Conservation (phyloP, 2,888 invertebrate genomes). For the Nemotelus pantherinus region DNA sequence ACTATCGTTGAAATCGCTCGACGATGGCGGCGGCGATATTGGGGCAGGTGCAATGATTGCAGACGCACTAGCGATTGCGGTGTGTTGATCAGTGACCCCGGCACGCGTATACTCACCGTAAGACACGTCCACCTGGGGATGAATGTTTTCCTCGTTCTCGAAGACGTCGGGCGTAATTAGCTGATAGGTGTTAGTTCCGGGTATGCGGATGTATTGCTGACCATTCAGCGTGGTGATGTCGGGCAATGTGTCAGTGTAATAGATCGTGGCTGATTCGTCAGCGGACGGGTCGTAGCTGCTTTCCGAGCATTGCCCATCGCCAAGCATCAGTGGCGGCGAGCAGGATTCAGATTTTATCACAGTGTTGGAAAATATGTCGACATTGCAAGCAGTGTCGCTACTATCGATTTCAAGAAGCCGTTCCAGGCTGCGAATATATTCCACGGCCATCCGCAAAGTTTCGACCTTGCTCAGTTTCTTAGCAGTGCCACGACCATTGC, state of each 20-base stretch:
- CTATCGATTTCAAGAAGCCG: conserved; percentile 76
- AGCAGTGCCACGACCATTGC: conserved; percentile 70
- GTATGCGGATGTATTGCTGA: conserved; percentile 71
- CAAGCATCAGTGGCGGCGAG: conserved; percentile 33
- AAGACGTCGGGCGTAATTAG: conserved; percentile 70
- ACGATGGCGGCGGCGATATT: conserved; percentile 44
- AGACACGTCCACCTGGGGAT: conserved; percentile 57
- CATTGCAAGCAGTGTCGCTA: not conserved
- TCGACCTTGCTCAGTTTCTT: conserved; percentile 90
- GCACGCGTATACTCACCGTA: conserved; percentile 45
- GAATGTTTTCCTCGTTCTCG: conserved; percentile 72
- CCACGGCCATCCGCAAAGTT: conserved; percentile 88
- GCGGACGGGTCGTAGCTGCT: conserved; percentile 46
- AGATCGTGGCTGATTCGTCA: conserved; percentile 46
- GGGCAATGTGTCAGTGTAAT: conserved; percentile 61
- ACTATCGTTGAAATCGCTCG: conserved; percentile 32
- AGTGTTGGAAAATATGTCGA: conserved; percentile 55
- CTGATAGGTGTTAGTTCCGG: conserved; percentile 72
- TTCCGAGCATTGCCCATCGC: conserved; percentile 42
- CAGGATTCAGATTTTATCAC: conserved; percentile 57
- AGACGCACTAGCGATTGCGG: conserved; percentile 50
- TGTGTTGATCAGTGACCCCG: conserved; percentile 46
- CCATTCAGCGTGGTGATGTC: conserved; percentile 64
- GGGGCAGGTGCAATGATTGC: conserved; percentile 49
- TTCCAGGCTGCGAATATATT: conserved; percentile 86